These are phyloP conservation scores for Callochromis pleurospilus DNA, from an alignment of 2,113 vertebrate species.

Conservation along the genomic window DNA sequence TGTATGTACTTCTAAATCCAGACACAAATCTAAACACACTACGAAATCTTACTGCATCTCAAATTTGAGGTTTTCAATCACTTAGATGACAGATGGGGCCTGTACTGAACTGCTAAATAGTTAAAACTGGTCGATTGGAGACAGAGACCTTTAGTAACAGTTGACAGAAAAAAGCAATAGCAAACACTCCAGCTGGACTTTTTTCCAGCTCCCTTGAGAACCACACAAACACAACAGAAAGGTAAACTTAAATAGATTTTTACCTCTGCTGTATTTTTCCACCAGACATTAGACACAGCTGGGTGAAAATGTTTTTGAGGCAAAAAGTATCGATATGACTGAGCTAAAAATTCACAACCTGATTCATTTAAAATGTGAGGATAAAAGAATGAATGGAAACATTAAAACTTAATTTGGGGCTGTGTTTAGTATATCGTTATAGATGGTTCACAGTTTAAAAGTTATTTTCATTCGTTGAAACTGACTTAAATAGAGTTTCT, in stretches of 20 bases:
- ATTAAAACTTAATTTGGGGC: not conserved
- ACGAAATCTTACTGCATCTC: not conserved
- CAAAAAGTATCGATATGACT: not conserved
- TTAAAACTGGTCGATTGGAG: not conserved
- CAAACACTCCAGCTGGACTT: not conserved
- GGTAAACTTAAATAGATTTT: not conserved
- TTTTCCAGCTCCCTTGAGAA: slow-evolving; percentile 1
- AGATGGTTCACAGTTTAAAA: not conserved
- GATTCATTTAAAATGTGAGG: not conserved
- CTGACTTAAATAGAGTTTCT: not conserved
- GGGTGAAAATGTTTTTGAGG: not conserved
- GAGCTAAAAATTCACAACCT: not conserved
- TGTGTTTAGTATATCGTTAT: not conserved
- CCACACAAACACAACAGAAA: not conserved
- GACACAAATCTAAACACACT: not conserved
- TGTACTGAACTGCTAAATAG: not conserved
- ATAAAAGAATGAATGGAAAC: not conserved
- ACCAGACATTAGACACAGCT: not conserved
- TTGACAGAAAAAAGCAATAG: not conserved
- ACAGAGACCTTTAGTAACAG: not conserved
- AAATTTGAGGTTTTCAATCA: not conserved
- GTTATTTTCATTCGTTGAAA: not conserved
- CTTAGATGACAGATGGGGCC: not conserved
- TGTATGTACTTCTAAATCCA: not conserved
- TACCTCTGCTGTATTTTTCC: not conserved